These are phyloP conservation scores for Drosophila birchii DNA, from an alignment of 2,888 invertebrate genomes.

Conservation along the genomic window DNA sequence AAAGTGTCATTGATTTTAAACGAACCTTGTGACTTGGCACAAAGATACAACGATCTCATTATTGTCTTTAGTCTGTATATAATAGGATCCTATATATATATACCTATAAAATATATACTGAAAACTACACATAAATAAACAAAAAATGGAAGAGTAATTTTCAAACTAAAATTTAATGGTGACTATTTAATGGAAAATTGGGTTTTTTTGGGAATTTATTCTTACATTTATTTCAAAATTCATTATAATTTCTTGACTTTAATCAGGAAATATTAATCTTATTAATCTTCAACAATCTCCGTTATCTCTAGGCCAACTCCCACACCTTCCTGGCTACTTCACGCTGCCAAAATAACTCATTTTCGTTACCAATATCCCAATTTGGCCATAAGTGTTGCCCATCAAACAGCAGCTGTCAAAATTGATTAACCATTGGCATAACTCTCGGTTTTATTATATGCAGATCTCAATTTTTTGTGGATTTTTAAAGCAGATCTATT, in stretches of 20 bases:
- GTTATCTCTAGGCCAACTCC: slow-evolving; percentile 8
- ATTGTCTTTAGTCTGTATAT: slow-evolving; percentile 48
- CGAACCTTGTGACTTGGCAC: slow-evolving; percentile 48
- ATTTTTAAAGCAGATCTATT: slow-evolving; percentile 69
- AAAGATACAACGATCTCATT: slow-evolving; percentile 73
- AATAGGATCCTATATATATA: background rate
- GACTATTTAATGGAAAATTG: background rate
- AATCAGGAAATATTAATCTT: background rate
- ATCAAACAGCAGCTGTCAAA: slow-evolving; percentile 53
- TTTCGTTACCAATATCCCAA: slow-evolving; percentile 13
- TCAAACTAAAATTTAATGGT: slow-evolving; percentile 22
- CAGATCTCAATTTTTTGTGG: slow-evolving; percentile 19
- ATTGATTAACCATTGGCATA: slow-evolving; percentile 59
- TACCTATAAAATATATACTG: background rate
- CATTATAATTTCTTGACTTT: background rate
- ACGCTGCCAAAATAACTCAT: slow-evolving; percentile 26
- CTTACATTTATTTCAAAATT: background rate
- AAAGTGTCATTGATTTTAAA: slow-evolving; percentile 33
- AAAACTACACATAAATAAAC: slow-evolving; percentile 42
- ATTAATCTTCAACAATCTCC: background rate
- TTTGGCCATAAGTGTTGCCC: slow-evolving; percentile 28
- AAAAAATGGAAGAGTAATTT: slow-evolving; percentile 24
- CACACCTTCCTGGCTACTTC: slow-evolving; percentile 3
- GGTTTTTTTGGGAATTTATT: background rate
- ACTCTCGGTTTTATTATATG: slow-evolving; percentile 50